Base-by-base conservation (phyloP, 2,113 vertebrate species). In the Callipepla californica region DNA sequence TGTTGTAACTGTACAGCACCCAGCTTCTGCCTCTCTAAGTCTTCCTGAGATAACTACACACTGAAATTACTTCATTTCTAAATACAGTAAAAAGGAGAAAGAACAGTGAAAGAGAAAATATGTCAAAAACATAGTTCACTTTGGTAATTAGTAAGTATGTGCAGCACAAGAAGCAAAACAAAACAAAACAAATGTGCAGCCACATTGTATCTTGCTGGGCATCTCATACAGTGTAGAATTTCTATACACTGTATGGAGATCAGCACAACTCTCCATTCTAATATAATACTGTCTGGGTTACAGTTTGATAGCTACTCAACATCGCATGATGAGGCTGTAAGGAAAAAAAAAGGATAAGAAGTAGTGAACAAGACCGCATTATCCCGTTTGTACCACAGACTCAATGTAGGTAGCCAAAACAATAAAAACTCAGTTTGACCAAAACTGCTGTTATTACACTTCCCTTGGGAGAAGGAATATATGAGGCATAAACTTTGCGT, bases 241-340 rank as follows among this genome's bases (percentile, higher is more conserved):
- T 66, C 36, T 47, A 2, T 20, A n/a, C 23, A 48, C 6, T 34
- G 62, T 40, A 53, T 0, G 2, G 80, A 83, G 65, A 94, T 59
- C 47, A 79, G 47, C n/a, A 55, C 58, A 63, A 77, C 19, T 36
- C 63, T 84, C n/a, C 51, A n/a, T 9, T 34, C 38, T 45, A 63
- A 45, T 32, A 53, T 11, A 84, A 72, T 7, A 21, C 9, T 19
- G 9, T 48, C 62, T 67, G 45, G 22, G 36, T 28, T 86, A 63
- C 4, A 61, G 51, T 36, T 8, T 26, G 69, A 55, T 58, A 68
- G 57, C 73, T 90, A 44, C 1, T 2, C 32, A 85, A 74, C 42
- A 50, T 3, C 1, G 7, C 34, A 32, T 36, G 70, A 58, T 0
- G 0, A 20, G 59, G 47, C 32, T 89, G 36, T 32, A 30, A 75